Evolutionary conservation across 2,888 invertebrate species (phyloP), one percentile per base, ranked within the genome.

Genomic region (Eupeodes latifasciatus): DNA sequence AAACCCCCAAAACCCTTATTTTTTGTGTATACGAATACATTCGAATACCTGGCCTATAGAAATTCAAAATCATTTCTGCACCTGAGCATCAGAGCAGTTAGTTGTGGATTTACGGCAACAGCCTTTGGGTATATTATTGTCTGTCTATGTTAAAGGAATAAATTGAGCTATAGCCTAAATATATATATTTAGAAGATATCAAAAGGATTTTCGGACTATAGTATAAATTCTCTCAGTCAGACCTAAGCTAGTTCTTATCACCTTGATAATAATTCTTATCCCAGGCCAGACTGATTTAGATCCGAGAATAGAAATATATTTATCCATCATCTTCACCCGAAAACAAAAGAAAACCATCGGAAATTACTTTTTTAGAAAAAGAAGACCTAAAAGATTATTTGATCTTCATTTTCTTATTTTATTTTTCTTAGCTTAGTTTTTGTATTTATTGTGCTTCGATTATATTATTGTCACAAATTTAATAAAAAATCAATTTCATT

Each of bases 401-500:
- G 7, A 6, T 12, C 9, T 40, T 71, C 5, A 27, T 6, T 66
- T 51, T 51, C 57, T 44, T 40, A 40, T 40, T 40, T 40, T 40
- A 40, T 40, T 40, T 40, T 66, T 36, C 27, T 40, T 36, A 4
- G 6, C 10, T 61, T 10, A 47, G 47, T 72, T 72, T 49, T 19
- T 34, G 12, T 47, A 14, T 57, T 47, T 59, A 72, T 72, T 47
- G 57, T 47, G 47, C 72, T 72, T n/a, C 14, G 71, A 55, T 55
- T 55, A 71, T 71, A 40, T 36, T 69, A 40, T 55, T 59, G 34
- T 27, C 34, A 47, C 10, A 53, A 72, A 59, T 72, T 72, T 59
- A 47, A 72, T 59, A 72, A 72, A 72, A 72, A 72, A 59, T 34
- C 72, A 72, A 59, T 72, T 72, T 59, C 47, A 72, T 0, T 47